phyloP scores from a whole-genome alignment of 2,113 vertebrate species.

The Machaerirhynchus nigripectus region DNA sequence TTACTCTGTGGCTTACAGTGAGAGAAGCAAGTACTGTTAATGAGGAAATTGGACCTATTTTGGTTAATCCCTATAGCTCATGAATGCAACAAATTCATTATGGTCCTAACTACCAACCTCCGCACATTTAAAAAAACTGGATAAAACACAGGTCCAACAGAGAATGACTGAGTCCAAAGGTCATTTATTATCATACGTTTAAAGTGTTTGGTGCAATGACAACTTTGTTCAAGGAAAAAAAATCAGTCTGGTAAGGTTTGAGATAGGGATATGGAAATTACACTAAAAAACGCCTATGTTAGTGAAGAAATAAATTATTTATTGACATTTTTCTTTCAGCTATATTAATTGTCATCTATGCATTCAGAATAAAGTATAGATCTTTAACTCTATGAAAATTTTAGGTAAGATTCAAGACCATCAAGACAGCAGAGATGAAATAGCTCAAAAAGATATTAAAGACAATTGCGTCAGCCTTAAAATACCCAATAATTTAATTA shows the following conservation, averaged over 20 bases:
- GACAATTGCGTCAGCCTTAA: not conserved
- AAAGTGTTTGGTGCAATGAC: not conserved
- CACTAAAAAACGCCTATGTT: accelerated
- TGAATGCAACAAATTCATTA: not conserved
- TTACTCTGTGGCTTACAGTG: not conserved
- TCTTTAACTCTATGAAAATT: not conserved
- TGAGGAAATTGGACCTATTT: not conserved
- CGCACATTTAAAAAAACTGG: not conserved
- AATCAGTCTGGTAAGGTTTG: not conserved
- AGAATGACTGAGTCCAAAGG: not conserved
- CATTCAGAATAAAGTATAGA: not conserved
- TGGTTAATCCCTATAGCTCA: not conserved
- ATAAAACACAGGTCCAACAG: not conserved
- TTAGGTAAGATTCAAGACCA: not conserved
- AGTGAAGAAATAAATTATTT: not conserved
- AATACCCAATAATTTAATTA: constrained; percentile 28
- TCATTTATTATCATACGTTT: not conserved
- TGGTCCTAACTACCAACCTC: not conserved
- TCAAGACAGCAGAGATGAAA: not conserved
- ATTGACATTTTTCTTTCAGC: not conserved
- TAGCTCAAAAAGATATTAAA: not conserved
- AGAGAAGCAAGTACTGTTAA: not conserved
- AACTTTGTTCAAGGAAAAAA: not conserved
- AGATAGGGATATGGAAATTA: not conserved
- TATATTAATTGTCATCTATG: not conserved